A percentile compares a stretch with the other conserved stretches of the same genome.
phyloP scores from a whole-genome alignment of 2,797 vertebrate genomes.

The Eurystomus glaucurus region DNA sequence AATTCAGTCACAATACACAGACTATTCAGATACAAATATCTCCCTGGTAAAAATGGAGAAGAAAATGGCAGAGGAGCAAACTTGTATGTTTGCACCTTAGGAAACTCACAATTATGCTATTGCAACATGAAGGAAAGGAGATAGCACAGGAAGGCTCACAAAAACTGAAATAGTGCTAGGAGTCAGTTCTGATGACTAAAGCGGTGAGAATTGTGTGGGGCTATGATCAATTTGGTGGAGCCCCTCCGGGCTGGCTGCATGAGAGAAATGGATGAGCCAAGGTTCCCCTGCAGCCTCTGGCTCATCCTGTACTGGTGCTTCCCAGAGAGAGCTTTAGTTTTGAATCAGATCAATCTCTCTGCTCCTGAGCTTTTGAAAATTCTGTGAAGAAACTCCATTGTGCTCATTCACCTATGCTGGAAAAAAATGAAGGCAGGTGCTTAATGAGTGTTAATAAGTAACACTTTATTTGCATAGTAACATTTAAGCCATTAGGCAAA shows the following conservation, averaged over 20 bases:
- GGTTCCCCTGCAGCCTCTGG: not conserved
- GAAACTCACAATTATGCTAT: not conserved
- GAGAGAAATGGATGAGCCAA: not conserved
- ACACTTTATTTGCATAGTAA: conserved; percentile 42
- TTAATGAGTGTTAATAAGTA: conserved; percentile 33
- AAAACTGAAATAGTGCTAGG: not conserved
- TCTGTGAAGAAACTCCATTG: not conserved
- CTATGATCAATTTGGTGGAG: not conserved
- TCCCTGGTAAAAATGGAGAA: not conserved
- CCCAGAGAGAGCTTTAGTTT: not conserved
- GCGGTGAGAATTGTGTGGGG: not conserved
- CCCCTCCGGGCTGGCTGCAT: accelerated
- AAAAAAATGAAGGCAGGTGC: not conserved
- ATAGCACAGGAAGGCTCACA: not conserved
- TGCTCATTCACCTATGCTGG: not conserved
- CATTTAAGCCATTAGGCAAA: not conserved
- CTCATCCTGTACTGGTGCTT: not conserved
- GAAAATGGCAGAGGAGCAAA: not conserved
- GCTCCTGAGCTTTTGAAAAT: not conserved
- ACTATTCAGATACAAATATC: not conserved
- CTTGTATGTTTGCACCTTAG: not conserved
- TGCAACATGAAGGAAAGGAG: not conserved
- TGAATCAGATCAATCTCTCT: not conserved
- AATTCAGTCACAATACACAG: not conserved
- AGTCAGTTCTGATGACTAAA: not conserved